phyloP scores from a whole-genome alignment of 2,888 invertebrate species.

The Polydrusus cervinus region DNA sequence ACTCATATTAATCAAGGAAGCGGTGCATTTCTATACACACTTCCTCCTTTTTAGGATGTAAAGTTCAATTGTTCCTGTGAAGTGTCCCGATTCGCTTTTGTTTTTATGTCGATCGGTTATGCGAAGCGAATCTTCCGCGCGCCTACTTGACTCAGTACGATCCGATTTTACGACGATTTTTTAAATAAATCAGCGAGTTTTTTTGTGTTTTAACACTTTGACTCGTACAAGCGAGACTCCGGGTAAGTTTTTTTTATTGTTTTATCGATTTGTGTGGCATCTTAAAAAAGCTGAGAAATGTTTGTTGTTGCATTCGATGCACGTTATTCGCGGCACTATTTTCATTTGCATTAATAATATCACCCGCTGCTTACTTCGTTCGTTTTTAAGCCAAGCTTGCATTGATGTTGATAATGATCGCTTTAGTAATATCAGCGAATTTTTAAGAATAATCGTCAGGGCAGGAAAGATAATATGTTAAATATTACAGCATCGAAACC shows the following conservation, averaged over 20 bases:
- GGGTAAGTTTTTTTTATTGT: slow-evolving; percentile 35
- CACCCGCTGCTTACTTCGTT: slow-evolving; percentile 1
- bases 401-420: slow-evolving; percentile 29
- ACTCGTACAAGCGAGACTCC: not conserved
- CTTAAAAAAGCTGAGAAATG: slow-evolving; percentile 27
- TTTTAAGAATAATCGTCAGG: slow-evolving; percentile 14
- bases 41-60: slow-evolving; percentile 42
- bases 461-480: not conserved
- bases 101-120: slow-evolving; percentile 19
- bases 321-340: not conserved
- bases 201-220: slow-evolving; percentile 15
- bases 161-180: no score
- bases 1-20: slow-evolving; percentile 42
- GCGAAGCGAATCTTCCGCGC: no score
- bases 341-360: slow-evolving; percentile 9
- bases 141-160: no score
- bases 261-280: not conserved
- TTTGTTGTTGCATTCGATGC: slow-evolving; percentile 2
- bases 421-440: slow-evolving; percentile 25
- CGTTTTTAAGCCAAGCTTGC: slow-evolving; percentile 31
- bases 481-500: not conserved
- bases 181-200: not conserved
- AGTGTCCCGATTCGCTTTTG: slow-evolving; percentile 28
- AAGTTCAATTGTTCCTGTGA: slow-evolving; percentile 13
- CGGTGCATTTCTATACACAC: slow-evolving; percentile 44